These are phyloP conservation scores for Bolborhynchus lineola DNA, from an alignment of 2,113 vertebrate genomes.

Conservation along the genomic window DNA sequence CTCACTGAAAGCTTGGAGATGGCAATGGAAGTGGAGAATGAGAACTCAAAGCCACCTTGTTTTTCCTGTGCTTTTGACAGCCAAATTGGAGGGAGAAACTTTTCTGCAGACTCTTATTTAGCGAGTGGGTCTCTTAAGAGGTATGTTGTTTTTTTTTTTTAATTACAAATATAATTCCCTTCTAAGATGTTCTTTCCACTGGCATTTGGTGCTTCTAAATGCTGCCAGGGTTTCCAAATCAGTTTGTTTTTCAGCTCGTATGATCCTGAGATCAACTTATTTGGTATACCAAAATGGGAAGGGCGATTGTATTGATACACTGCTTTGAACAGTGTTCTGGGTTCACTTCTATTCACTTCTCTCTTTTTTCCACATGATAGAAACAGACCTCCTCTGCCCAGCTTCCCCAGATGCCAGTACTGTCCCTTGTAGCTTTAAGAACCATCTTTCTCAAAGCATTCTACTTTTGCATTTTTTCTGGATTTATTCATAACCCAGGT, in stretches of 20 bases:
- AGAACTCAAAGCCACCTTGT: constrained; percentile 67
- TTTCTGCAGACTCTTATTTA: constrained; percentile 83
- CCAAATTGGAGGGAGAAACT: constrained; percentile 66
- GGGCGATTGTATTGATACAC: neutral
- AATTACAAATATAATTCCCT: neutral
- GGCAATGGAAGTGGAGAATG: constrained; percentile 67
- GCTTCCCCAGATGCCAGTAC: neutral
- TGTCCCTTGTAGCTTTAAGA: neutral
- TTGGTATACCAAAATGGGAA: neutral
- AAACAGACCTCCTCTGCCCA: neutral
- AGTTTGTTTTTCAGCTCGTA: neutral
- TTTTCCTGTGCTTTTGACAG: constrained; percentile 84
- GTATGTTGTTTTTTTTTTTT: constrained; percentile 59
- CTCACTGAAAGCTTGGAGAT: constrained; percentile 78
- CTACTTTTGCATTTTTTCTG: neutral
- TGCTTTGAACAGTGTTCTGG: neutral
- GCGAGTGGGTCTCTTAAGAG: constrained; percentile 87
- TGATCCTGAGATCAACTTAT: neutral
- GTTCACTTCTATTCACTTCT: neutral
- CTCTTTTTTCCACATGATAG: neutral
- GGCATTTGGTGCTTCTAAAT: neutral
- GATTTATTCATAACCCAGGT: neutral
- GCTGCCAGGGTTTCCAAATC: neutral
- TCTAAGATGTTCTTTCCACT: neutral
- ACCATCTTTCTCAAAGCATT: neutral